These are phyloP conservation scores for Lumbricus terrestris DNA, from an alignment of 2,888 invertebrate genomes.

Conservation along the genomic window DNA sequence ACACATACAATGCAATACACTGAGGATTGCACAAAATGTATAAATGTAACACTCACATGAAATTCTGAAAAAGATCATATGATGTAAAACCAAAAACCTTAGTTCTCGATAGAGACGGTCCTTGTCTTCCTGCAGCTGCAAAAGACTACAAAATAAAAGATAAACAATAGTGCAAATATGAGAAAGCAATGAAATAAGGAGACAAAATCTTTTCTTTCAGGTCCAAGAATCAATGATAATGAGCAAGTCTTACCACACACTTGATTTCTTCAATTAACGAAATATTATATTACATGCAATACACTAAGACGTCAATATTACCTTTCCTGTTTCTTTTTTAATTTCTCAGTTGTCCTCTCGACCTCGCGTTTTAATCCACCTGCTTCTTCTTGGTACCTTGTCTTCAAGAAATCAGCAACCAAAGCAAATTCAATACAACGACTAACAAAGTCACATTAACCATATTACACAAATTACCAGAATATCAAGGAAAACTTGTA, in stretches of 20 bases:
- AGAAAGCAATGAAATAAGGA: not conserved
- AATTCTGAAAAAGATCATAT: not conserved
- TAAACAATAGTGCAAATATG: not conserved
- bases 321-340: conserved; percentile 60
- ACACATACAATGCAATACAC: no score
- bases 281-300: no score
- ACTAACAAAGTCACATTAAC: not conserved
- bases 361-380: conserved; percentile 38
- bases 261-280: no score
- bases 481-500: not conserved
- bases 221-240: not conserved
- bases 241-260: no score
- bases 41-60: not conserved
- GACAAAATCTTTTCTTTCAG: not conserved
- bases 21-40: not conserved
- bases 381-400: conserved; percentile 13
- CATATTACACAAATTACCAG: not conserved
- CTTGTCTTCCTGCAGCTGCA: conserved; percentile 59
- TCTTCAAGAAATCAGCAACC: not conserved
- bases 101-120: conserved; percentile 44
- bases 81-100: conserved; percentile 16
- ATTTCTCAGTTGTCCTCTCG: conserved; percentile 49
- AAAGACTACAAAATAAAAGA: conserved; percentile 45
- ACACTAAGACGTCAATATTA: conserved; percentile 33
- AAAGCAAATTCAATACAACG: not conserved